Conservation (phyloP, 2,113 vertebrate species). For the Mionectes macconnelli region DNA sequence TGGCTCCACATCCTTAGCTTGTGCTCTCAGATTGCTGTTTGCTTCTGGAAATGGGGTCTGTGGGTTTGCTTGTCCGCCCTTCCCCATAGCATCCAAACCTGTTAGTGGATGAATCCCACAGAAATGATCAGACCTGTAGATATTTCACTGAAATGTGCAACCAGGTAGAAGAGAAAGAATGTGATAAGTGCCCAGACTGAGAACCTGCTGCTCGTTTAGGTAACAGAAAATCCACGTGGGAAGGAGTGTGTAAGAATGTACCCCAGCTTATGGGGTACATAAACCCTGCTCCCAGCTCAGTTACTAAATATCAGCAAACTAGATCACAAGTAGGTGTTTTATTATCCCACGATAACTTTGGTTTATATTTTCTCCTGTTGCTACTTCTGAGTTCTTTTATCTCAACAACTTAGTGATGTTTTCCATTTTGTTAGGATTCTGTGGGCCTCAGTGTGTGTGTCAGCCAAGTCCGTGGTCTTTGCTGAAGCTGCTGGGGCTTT, state of each 20-base stretch:
- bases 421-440: neutral
- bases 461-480: neutral
- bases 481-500: neutral
- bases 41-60: neutral
- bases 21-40: neutral
- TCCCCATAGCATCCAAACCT: neutral
- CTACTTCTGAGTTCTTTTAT: neutral
- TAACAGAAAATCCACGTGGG: neutral
- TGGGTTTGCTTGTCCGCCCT: neutral
- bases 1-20: neutral
- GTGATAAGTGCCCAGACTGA: neutral
- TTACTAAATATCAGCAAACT: neutral
- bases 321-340: neutral
- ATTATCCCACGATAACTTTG: neutral
- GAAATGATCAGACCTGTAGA: neutral
- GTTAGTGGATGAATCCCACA: neutral
- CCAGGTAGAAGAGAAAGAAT: neutral
- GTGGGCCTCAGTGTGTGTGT: neutral
- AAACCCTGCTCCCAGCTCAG: neutral
- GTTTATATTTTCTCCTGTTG: neutral
- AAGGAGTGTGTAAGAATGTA: neutral
- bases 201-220: neutral
- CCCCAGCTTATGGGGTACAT: neutral
- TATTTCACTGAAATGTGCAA: neutral
- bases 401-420: neutral